Evolutionary conservation across 2,888 invertebrate genomes (phyloP), one percentile per base, ranked within the genome.

Genomic region (Drosophila conformis): DNA sequence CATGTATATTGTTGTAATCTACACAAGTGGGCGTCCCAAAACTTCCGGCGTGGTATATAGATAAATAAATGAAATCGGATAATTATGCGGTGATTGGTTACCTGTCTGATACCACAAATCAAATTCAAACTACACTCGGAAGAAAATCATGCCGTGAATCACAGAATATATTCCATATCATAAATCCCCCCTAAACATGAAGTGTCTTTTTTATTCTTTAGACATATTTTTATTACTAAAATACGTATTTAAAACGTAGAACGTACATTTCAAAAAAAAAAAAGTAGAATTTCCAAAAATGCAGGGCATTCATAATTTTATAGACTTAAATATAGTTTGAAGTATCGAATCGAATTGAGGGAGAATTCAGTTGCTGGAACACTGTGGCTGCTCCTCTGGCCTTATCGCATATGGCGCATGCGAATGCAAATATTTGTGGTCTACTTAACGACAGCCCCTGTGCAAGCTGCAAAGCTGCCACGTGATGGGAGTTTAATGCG

Each of bases 341-440:
- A 38, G 18, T 8, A 38, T 15, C 25, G 31, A 49, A 31, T 36
- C 35, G 35, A 49, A 31, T 36, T 56, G 13, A 4, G 0, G 0
- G 21, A 59, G 59, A 40, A 51, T 38, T 40, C 0, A 2, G 4
- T 59, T 52, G 18, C 1, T 1, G 48, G 61, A 83, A 83, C 59
- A 29, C 5, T 1, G 3, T 61, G 25, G 13, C 29, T 11, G 15
- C 18, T 6, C 57, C 4, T 0, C 7, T 8, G 4, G 27, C 11
- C 31, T 68, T 89, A 89, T 84, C 84, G 48, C 51, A 27, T 4
- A 8, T 52, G 40, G 18, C 52, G 29, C 15, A 65, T 25, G 18
- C 21, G 21, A 64, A 66, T 70, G 80, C 80, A 86, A 89, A 86
- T 86, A 86, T 87, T 89, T 84, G 89, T 74, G 53, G 72, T 62